Percentiles rank a stretch among this genome's conserved stretches.
These are phyloP conservation scores for Synergus japonicus DNA, from an alignment of 2,888 invertebrate genomes.

Conservation along the genomic window DNA sequence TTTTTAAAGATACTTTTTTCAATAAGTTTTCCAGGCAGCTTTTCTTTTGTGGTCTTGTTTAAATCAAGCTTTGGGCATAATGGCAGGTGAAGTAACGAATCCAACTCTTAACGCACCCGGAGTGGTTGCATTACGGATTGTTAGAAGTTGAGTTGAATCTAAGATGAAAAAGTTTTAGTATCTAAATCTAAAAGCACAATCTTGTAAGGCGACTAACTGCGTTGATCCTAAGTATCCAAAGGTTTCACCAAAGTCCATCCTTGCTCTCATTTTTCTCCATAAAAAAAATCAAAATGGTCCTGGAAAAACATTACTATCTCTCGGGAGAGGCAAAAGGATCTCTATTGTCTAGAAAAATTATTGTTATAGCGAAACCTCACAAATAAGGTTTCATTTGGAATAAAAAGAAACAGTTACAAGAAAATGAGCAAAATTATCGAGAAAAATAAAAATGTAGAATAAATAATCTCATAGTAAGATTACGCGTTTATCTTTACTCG, in stretches of 20 bases:
- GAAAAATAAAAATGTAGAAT: neutral
- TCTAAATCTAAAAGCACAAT: neutral
- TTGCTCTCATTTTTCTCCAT: neutral
- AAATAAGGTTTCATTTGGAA: too few species aligned
- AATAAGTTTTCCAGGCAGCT: neutral
- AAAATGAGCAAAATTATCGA: too few species aligned
- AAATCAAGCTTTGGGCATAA: neutral
- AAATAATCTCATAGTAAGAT: neutral
- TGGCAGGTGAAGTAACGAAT: neutral
- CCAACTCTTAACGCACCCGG: neutral
- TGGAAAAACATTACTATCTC: neutral
- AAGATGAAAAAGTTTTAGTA: neutral
- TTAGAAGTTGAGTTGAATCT: too few species aligned
- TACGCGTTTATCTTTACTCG: neutral
- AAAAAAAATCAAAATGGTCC: neutral
- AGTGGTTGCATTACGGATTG: neutral
- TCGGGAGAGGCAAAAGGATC: neutral
- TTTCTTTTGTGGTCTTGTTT: neutral
- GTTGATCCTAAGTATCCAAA: neutral
- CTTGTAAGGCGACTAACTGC: neutral
- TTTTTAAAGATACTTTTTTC: neutral
- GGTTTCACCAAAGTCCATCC: neutral
- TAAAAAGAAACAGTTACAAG: too few species aligned
- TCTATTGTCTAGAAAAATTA: too few species aligned
- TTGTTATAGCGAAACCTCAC: too few species aligned